A percentile compares a stretch with the other conserved stretches of the same genome.
These are phyloP conservation scores for Pogonocichla stellata DNA, from an alignment of 2,113 vertebrate species.

Conservation along the genomic window DNA sequence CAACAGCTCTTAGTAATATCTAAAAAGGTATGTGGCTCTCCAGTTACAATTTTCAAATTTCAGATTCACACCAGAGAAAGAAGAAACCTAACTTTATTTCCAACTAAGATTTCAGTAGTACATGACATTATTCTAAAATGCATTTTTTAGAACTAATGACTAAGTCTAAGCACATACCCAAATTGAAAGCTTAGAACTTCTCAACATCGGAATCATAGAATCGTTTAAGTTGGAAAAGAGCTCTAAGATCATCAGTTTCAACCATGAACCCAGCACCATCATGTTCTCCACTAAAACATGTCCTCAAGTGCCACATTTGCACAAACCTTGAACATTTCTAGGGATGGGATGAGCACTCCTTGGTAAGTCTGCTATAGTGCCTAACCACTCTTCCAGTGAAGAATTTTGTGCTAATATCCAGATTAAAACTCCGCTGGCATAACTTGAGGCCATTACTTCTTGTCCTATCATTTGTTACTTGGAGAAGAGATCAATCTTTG, in stretches of 20 bases:
- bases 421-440: neutral
- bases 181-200: neutral
- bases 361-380: neutral
- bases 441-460: neutral
- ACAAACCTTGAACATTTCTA: neutral
- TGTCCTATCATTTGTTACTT: neutral
- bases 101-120: neutral
- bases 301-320: too few species aligned
- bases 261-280: neutral
- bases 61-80: neutral
- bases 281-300: neutral
- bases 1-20: neutral
- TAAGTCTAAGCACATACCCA: neutral
- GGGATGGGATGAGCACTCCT: too few species aligned
- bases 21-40: neutral
- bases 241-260: neutral
- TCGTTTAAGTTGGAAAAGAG: fast-evolving
- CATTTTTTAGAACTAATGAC: neutral
- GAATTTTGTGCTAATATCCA: neutral
- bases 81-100: neutral
- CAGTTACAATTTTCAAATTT: neutral
- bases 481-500: neutral
- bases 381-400: neutral
- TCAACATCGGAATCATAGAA: neutral
- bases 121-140: neutral